Conservation (phyloP, 2,797 vertebrate genomes). For the Sebastes itinus region DNA sequence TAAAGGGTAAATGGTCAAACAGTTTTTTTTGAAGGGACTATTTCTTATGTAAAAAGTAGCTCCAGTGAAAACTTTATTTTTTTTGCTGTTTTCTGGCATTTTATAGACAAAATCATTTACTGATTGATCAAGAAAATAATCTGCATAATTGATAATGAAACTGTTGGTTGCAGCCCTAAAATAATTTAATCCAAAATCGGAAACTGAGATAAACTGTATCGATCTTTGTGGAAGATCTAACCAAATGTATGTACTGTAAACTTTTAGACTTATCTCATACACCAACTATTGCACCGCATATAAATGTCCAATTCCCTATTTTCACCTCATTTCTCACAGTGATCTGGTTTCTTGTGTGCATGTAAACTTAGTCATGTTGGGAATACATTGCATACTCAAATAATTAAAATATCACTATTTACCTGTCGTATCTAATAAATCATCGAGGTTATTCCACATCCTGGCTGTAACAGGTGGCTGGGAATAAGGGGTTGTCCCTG, state of each 20-base stretch:
- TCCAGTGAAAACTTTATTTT: background rate
- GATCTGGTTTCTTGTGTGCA: background rate
- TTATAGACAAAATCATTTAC: background rate
- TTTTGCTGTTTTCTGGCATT: background rate
- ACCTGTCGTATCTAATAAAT: background rate
- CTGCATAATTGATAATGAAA: background rate
- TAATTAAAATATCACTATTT: background rate
- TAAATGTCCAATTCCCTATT: background rate
- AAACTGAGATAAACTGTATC: background rate
- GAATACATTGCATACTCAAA: background rate
- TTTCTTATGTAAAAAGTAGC: background rate
- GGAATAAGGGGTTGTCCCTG: constrained; percentile 14
- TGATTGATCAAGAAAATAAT: background rate
- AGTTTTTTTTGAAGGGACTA: background rate
- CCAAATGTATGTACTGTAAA: background rate
- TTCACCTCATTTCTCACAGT: background rate
- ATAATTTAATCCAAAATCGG: background rate
- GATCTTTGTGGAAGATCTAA: background rate
- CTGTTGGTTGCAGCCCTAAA: background rate
- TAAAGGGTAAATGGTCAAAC: background rate
- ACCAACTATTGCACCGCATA: background rate
- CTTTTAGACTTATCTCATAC: background rate
- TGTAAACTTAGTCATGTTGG: background rate
- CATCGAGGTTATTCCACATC: background rate
- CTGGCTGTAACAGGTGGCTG: constrained; percentile 25